Evolutionary conservation across 2,888 invertebrate genomes (phyloP).

Genomic region (Spodoptera picta): DNA sequence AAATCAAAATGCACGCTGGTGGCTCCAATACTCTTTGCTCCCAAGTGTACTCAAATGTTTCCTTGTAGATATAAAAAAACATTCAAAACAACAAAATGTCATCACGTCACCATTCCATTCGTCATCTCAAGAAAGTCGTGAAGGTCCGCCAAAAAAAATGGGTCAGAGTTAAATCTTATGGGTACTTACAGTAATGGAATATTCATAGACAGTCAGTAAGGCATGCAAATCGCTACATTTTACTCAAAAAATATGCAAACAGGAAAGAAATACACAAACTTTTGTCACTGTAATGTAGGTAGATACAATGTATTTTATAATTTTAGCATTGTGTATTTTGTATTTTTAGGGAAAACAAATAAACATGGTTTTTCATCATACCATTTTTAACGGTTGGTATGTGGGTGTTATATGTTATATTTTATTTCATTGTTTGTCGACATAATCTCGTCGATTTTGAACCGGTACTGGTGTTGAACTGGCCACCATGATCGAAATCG

Average conservation of each 20-base stretch:
- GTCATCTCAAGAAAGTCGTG: constrained; percentile 5
- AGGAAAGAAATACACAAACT: constrained; percentile 22
- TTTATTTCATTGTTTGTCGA: no score
- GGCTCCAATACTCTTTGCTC: no score
- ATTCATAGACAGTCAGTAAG: constrained; percentile 45
- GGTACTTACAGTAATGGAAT: constrained; percentile 33
- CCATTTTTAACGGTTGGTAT: no score
- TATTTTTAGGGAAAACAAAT: no score
- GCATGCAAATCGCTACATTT: constrained; percentile 42
- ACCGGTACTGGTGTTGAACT: no score
- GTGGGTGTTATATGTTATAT: no score
- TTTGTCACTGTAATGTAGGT: constrained; percentile 12
- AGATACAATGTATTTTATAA: not conserved
- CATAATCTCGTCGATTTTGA: no score
- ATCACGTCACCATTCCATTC: not conserved
- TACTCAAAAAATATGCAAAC: constrained; percentile 30
- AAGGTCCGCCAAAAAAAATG: constrained; percentile 31
- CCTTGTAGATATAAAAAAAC: not conserved
- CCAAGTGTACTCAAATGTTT: no score
- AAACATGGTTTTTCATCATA: no score
- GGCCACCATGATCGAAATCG: no score
- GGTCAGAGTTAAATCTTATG: constrained; percentile 33
- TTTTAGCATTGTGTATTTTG: no score
- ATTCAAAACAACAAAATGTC: not conserved
- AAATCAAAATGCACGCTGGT: no score